Percentiles rank a stretch among this genome's conserved stretches.
phyloP scores from a whole-genome alignment of 2,797 vertebrate species.

The Mionectes olivaceus region DNA sequence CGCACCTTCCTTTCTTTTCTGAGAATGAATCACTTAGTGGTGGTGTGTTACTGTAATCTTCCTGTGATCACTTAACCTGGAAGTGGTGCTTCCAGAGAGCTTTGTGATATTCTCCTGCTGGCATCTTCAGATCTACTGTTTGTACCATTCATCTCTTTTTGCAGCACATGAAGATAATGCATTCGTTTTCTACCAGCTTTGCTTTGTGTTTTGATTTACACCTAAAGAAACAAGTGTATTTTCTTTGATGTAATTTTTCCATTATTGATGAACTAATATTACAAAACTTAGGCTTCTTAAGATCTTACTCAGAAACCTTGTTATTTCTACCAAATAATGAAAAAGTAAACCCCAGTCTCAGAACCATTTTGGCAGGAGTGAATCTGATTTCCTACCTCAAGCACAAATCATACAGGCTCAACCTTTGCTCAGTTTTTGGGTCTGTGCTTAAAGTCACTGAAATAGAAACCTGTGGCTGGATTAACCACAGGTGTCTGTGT shows the following conservation, averaged over 20 bases:
- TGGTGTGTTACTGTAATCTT: slow-evolving; percentile 12
- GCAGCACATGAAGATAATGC: not conserved
- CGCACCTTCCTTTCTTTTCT: not conserved
- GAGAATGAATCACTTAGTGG: slow-evolving; percentile 12
- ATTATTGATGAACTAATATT: slow-evolving; percentile 15
- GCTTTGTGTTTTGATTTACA: slow-evolving; percentile 44
- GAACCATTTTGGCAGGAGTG: not conserved
- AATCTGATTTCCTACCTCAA: not conserved
- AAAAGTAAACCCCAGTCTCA: not conserved
- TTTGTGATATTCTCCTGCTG: slow-evolving; percentile 12
- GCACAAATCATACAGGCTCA: not conserved
- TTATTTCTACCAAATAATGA: not conserved
- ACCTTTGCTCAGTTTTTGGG: not conserved
- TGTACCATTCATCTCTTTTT: slow-evolving; percentile 11
- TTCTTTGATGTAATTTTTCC: slow-evolving; percentile 39
- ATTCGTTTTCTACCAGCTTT: slow-evolving; percentile 8
- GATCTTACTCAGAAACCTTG: not conserved
- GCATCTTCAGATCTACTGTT: slow-evolving; percentile 29
- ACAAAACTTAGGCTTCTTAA: not conserved
- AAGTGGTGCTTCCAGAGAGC: slow-evolving; percentile 19
- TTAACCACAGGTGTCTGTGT: not conserved
- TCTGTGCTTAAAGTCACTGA: not conserved
- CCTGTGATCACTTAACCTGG: slow-evolving; percentile 38
- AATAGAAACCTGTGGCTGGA: not conserved
- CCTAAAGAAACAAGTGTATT: slow-evolving; percentile 12